Base-by-base conservation (phyloP, 2,113 vertebrate genomes). In the Cochlearius cochlearius region DNA sequence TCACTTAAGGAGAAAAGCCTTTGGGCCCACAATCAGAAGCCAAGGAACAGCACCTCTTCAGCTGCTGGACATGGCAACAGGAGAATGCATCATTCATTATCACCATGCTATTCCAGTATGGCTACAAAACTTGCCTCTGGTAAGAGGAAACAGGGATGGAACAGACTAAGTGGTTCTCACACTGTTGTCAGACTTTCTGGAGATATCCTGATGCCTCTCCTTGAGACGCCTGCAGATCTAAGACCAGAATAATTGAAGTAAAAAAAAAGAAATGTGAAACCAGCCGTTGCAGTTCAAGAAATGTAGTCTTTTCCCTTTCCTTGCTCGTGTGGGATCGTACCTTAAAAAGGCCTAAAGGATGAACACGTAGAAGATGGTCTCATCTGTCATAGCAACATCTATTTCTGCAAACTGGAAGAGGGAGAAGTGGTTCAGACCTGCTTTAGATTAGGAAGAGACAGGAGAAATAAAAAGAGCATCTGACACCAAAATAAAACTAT, bases 401-500 rank as follows among this genome's bases (percentile, higher is more conserved):
- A 5, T 11, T 11, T 63, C 88, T 80, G 67, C 71, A 68, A 64
- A 94, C 23, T 2, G 43, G 36, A 71, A 85, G 86, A 71, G 43
- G 41, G 39, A 90, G 80, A 53, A 90, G 67, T 14, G 78, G 85
- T 94, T 87, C 93, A 96, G 88, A 92, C 88, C 94, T 88, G 90
- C 85, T 93, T 94, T 62, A 19, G 89, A 94, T 92, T 88, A 90
- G 89, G 89, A 73, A 75, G 77, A 95, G 90, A 96, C 93, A 95
- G 84, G 93, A 94, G 96, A 43, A 96, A 95, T 88, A 80, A 97
- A 97, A 97, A 95, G 95, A 96, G 95, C 96, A 97, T 96, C 95
- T 95, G 93, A 97, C 94, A 95, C 84, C 74, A 86, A 97, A 96
- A 96, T 90, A 94, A 95, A 96, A 97, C 95, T 96, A 96, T 96